Evolutionary conservation across 2,888 invertebrate species (phyloP), one percentile per base, ranked within the genome.

Genomic region (Tenthredo livida): DNA sequence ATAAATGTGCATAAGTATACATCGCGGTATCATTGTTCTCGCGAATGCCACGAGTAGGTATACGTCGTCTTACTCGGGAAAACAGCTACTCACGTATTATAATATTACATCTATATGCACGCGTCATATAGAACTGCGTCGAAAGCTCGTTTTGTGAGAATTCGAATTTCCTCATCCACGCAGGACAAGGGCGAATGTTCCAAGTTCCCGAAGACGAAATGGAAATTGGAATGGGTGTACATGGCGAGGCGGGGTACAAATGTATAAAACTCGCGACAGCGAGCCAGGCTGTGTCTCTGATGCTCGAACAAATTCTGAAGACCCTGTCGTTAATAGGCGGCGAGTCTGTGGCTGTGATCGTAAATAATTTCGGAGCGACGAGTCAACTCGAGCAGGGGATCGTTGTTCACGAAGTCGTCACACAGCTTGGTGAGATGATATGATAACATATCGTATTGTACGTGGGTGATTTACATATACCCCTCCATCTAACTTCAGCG

Each of bases 301-400:
- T 96, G 72, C 89, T 96, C 0, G 94, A 90, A n/a, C 88, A 87
- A 67, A 90, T 93, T 47, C 87, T 87, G 15, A 84, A 89, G 29
- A 86, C 87, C 4, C 85, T 92, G 12, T 89, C 87, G n/a, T 85
- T 93, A 37, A 54, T 21, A 25, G 82, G 84, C 17, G 89, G 89
- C 10, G 91, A 91, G 17, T 93, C 94, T 21, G 95, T 97, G 1
- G 96, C 95, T 0, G 94, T 96, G 10, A 94, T 97, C 89, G 92
- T 98, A 6, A 97, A 97, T 93, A 98, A 98, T 92, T 94, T 97
- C 84, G 97, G 98, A 40, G 96, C 95, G 1, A 94, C 97, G 0
- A 96, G 97, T 0, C 95, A 96, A 86, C 91, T 97, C 85, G 98
- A 98, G 91, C 95, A 97, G 94, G 96, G 96, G 88, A 95, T 97